Evolutionary conservation across 1,140 invertebrate species (phyloP), one percentile per base, ranked within the genome.

Genomic region (Caenorhabditis tropicalis): DNA sequence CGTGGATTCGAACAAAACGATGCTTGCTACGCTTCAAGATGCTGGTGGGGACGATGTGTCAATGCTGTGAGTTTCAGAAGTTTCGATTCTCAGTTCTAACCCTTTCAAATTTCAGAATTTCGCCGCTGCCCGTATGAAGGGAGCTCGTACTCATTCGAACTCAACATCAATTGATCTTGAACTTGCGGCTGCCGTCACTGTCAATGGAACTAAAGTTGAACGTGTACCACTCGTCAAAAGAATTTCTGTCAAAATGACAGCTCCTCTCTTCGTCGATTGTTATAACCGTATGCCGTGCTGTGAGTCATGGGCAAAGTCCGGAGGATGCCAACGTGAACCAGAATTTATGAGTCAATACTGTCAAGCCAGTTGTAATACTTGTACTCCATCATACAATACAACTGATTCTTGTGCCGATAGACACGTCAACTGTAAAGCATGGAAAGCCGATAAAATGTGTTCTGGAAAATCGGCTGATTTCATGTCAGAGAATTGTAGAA

Each of bases 401-500:
- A 84, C 88, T 39, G 87, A 91, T 81, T 83, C 84, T 19, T 81
- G 80, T 49, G 16, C 60, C 15, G 81, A 86, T 56, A 48, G 85
- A 51, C 70, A 87, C 53, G 74, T 86, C 15, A 58, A 56, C 21
- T 86, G 81, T 84, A 39, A 24, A 36, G 56, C 27, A 19, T 86
- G 65, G 82, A 79, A 85, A 56, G 83, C 79, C 24, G 81, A 46
- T 46, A 74, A 86, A 79, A 88, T 86, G 60, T 84, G 53, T 46
- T 36, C 15, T n/a, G 86, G 87, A n/a, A 85, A 87, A 51, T 89
- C 85, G 21, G 82, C 79, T 36, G 81, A 87, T 39, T 90, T 91
- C 80, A 88, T 90, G 88, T 79, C 88, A 39, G 89, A 91, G 65
- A 90, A 90, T 53, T 90, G 89, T 51, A 86, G 89, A 24, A n/a